Evolutionary conservation across 2,797 vertebrate genomes (phyloP), one percentile per base, ranked within the genome.

Genomic region (Thunnus albacares): DNA sequence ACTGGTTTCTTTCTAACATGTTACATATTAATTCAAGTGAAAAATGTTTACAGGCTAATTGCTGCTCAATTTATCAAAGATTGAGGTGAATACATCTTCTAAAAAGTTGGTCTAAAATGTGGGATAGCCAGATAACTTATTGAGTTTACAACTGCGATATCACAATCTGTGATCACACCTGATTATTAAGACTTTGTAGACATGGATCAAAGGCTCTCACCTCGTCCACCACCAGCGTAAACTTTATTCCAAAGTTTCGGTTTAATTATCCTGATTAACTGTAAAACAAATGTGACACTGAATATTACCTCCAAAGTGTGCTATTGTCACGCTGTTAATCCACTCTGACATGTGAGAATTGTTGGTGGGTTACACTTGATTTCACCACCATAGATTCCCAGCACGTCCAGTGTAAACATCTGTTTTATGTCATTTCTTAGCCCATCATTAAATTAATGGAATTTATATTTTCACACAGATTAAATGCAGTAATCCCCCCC

Each of bases 401-500:
- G 22, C 3, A 60, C 26, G n/a, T 18, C 2, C 26, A 13, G 6
- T 43, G 18, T 13, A 13, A 75, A 35, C 57, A 43, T 56, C 6
- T 66, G 33, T 56, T 58, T 57, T 13, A n/a, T 24, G 6, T 70
- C 28, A 6, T 59, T 62, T 68, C 65, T 72, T 58, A 35, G 38
- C 60, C 18, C 9, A 14, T 60, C 35, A 71, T 53, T 53, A 57
- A 59, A 62, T n/a, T 55, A 57, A 67, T 73, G 6, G n/a, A 47
- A 82, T 60, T 43, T 2, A 30, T 78, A 66, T 85, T 83, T 80
- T 75, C 47, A 66, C 45, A 52, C 35, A 55, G 73, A 86, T 81
- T 75, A 71, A 81, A 81, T 57, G 17, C 62, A 26, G 15, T 80
- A 76, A 82, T 81, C 73, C 41, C 26, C 74, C 41, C 74, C 45